A percentile compares a stretch with the other conserved stretches of the same genome.
Evolutionary conservation across 2,113 vertebrate species (phyloP).

Genomic region (Chionis minor): DNA sequence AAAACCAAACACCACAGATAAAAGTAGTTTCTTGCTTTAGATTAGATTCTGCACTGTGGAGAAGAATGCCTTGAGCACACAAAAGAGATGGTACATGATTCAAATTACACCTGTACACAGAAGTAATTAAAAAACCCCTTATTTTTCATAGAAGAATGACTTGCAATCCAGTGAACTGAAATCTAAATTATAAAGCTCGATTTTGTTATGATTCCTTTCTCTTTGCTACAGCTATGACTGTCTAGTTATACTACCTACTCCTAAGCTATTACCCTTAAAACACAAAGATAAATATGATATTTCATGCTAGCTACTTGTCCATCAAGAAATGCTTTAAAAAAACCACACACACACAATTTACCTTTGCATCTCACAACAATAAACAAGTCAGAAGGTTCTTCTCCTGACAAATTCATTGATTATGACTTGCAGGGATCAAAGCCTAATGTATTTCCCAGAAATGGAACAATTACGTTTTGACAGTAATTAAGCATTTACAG

Average conservation of each 20-base stretch:
- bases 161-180: background rate
- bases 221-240: background rate
- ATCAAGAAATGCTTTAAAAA: background rate
- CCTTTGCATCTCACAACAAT: background rate
- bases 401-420: background rate
- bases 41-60: background rate
- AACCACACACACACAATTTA: too few species aligned
- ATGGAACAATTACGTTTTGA: background rate
- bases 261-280: background rate
- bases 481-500: background rate
- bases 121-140: background rate
- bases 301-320: background rate
- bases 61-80: background rate
- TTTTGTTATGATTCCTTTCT: background rate
- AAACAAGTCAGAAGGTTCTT: background rate
- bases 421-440: background rate
- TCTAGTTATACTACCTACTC: background rate
- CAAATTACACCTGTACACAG: background rate
- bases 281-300: background rate
- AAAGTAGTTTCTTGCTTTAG: conserved; percentile 21
- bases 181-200: background rate
- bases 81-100: background rate
- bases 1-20: background rate
- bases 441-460: background rate
- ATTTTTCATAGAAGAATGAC: background rate